Evolutionary conservation across 2,113 vertebrate genomes (phyloP).

Genomic region (Podarcis cretensis): DNA sequence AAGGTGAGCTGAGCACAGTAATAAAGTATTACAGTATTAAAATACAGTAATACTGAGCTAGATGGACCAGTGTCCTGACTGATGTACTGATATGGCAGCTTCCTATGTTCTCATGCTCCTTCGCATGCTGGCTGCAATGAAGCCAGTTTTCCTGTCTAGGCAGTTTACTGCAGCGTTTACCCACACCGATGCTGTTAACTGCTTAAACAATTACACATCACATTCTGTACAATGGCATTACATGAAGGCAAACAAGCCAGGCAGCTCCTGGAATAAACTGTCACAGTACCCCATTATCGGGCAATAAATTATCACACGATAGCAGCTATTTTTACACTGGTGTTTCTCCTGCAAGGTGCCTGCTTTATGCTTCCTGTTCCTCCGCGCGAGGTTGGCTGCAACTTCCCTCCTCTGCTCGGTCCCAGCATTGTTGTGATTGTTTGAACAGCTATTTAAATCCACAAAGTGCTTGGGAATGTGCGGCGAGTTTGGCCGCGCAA

Average conservation of each 20-base stretch:
- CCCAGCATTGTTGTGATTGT: neutral
- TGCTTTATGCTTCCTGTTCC: neutral
- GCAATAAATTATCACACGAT: constrained; percentile 28
- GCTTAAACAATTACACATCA: constrained; percentile 30
- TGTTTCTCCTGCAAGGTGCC: neutral
- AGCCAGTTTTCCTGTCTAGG: neutral
- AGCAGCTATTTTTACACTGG: constrained; percentile 10
- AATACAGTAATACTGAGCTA: too few species aligned
- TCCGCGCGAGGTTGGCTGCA: neutral
- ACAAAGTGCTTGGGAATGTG: neutral
- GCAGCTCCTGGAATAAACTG: constrained; percentile 17
- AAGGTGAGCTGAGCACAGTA: too few species aligned
- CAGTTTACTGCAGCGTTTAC: neutral
- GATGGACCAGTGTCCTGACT: too few species aligned
- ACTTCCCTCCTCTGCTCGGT: neutral
- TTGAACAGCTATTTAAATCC: neutral
- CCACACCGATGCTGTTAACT: neutral
- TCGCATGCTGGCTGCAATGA: too few species aligned
- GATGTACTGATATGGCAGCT: neutral
- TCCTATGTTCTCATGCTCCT: neutral
- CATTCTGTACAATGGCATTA: neutral
- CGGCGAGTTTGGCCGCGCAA: neutral
- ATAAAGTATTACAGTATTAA: too few species aligned
- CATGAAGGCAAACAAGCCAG: constrained; percentile 10
- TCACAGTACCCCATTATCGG: constrained; percentile 8